Base-by-base conservation (phyloP, 2,888 invertebrate species). In the Chesias legatella region DNA sequence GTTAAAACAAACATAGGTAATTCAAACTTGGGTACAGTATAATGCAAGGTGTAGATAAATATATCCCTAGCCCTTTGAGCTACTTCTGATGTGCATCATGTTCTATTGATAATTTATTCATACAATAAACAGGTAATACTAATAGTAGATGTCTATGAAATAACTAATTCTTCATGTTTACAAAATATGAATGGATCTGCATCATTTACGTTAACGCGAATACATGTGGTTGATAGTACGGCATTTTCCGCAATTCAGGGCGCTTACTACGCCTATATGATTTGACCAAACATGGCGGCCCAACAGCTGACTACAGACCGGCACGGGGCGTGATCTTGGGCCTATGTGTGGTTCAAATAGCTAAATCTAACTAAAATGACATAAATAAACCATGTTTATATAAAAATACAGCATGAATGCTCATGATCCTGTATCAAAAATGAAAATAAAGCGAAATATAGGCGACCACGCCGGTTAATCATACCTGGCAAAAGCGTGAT, bases 251-350 rank as follows among this genome's bases (percentile, higher is more conserved):
- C 64, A 63, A 55, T 67, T 67, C 57, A 51, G 60, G 65, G 75
- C 72, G 73, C 70, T 63, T 86, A 86, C 82, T 86, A 86, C 88
- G 88, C 85, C 85, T 86, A 82, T 86, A 84, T 77, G 74, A 76
- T 79, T 77, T 71, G 72, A 73, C 80, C 80, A 86, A 89, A 89
- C 85, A 89, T 89, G 88, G 88, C 88, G 83, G 86, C 74, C 73
- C 80, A 89, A 89, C 88, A 89, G 88, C 88, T 89, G 88, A 89
- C 88, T 88, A 82, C 63, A 61, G 68, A 73, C 88, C 86, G 86
- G 82, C 76, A 81, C 81, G 79, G 78, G 75, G 78, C 75, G 81
- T 75, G 74, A 77, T 76, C 68, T 60, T 72, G 68, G 67, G 79
- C 76, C 71, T 76, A 77, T 73, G 72, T 73, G 60, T 61, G 60